Evolutionary conservation across 1,140 invertebrate genomes (phyloP).

Genomic region (Laodelphax striatellus): DNA sequence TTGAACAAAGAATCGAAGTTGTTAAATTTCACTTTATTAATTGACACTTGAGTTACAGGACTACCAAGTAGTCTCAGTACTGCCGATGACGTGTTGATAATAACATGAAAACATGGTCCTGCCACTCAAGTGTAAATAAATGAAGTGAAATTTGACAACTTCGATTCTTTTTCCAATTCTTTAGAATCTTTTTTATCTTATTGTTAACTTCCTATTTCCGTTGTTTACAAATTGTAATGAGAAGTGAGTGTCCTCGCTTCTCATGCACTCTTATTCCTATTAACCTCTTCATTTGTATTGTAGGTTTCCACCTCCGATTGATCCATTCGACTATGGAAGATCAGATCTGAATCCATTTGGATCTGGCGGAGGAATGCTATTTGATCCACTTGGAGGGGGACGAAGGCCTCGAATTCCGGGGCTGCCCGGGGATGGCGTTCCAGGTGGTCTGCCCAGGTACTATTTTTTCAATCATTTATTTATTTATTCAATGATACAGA

Average conservation of each 20-base stretch:
- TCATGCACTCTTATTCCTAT: conserved; percentile 4
- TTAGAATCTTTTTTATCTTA: neutral
- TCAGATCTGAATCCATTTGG: conserved; percentile 65
- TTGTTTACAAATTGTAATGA: no score
- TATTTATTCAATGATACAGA: neutral
- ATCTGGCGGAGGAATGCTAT: conserved; percentile 57
- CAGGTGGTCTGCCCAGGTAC: conserved; percentile 43
- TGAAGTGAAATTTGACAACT: no score
- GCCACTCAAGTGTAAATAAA: no score
- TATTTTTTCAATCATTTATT: neutral
- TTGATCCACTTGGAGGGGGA: conserved; percentile 43
- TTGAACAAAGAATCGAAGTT: no score
- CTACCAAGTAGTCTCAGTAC: no score
- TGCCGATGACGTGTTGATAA: no score
- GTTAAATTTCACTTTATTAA: no score
- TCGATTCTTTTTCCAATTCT: no score
- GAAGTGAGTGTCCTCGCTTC: no score
- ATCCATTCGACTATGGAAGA: conserved; percentile 43
- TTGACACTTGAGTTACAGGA: no score
- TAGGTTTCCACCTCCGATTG: conserved; percentile 13
- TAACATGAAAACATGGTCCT: neutral
- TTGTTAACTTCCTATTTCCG: neutral
- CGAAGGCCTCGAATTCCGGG: conserved; percentile 32
- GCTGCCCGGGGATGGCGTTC: conserved; percentile 31
- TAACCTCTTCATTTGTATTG: conserved; percentile 18